phyloP scores from a whole-genome alignment of 2,113 vertebrate genomes.

The Uria lomvia region DNA sequence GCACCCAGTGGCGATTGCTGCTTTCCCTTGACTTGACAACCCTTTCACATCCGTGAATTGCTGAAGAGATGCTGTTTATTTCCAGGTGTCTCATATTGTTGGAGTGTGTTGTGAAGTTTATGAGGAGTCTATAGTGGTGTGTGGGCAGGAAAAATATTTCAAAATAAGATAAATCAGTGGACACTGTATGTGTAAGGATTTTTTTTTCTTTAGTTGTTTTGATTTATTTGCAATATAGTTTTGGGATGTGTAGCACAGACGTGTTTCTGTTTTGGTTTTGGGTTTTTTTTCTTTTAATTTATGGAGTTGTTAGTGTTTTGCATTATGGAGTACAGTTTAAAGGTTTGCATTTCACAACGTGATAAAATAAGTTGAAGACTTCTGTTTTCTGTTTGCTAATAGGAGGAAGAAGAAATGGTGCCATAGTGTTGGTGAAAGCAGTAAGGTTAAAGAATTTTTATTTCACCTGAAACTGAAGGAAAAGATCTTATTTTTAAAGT shows the following conservation, averaged over 20 bases:
- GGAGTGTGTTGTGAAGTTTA: no score
- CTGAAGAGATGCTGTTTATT: not conserved
- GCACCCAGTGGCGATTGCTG: fast-evolving
- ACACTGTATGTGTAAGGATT: fast-evolving
- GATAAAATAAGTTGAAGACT: not conserved
- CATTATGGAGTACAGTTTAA: not conserved
- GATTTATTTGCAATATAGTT: fast-evolving
- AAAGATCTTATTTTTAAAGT: not conserved
- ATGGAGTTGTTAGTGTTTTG: not conserved
- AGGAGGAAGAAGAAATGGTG: not conserved
- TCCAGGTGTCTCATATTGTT: fast-evolving
- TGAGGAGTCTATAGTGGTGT: not conserved
- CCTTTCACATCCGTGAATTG: no score
- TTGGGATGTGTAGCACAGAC: not conserved
- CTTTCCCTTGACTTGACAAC: no score
- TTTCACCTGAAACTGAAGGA: not conserved
- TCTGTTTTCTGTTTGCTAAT: not conserved
- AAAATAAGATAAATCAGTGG: no score
- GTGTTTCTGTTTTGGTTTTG: not conserved
- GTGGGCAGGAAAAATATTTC: not conserved
- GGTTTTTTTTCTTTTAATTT: not conserved
- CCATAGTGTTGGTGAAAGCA: not conserved
- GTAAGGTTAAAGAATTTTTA: not conserved
- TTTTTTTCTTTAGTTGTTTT: not conserved
- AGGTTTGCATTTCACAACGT: not conserved